Evolutionary conservation across 2,797 vertebrate genomes (phyloP).

Genomic region (Tapera naevia): DNA sequence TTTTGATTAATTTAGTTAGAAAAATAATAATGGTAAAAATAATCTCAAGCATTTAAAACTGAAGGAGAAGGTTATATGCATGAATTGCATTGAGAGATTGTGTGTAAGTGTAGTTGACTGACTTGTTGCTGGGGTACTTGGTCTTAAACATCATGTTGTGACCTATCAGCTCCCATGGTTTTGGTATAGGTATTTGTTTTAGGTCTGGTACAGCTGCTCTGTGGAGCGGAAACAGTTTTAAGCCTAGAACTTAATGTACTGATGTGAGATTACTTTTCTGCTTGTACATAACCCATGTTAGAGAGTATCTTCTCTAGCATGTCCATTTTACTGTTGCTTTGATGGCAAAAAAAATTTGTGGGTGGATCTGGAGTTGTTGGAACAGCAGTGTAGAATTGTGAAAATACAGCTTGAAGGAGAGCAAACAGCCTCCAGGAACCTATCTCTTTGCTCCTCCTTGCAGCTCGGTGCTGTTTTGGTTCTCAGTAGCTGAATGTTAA

Average conservation of each 20-base stretch:
- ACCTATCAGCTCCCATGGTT: neutral
- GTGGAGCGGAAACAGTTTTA: neutral
- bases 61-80: neutral
- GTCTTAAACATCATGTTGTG: neutral
- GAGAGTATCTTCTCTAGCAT: neutral
- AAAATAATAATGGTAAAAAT: neutral
- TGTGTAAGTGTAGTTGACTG: neutral
- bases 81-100: neutral
- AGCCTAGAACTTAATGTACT: neutral
- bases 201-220: neutral
- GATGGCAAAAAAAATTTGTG: neutral
- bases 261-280: neutral
- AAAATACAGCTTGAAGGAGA: neutral
- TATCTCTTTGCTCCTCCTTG: neutral
- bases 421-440: neutral
- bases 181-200: neutral
- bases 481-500: neutral
- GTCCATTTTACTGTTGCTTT: neutral
- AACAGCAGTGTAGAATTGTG: neutral
- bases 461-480: neutral
- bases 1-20: neutral
- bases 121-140: neutral
- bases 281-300: fast-evolving
- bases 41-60: neutral
- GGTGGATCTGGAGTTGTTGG: neutral